Evolutionary conservation across 2,113 vertebrate genomes (phyloP), one percentile per base, ranked within the genome.

Genomic region (Butastur rufipennis): DNA sequence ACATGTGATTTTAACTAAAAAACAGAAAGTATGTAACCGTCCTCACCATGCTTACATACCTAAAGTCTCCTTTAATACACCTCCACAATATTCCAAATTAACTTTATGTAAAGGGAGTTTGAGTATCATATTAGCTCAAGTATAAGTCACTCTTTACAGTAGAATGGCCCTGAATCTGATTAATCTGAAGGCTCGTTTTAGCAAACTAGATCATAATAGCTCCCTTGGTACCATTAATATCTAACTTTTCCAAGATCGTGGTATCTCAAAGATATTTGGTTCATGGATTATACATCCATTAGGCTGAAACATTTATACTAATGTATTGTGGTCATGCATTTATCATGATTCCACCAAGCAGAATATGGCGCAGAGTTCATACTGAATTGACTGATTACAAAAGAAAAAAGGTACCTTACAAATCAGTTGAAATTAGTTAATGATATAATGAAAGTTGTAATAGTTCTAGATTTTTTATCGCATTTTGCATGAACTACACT

Each of bases 141-240:
- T 50, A 45, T 90, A 95, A 96, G 86, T 85, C 72, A 72, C 70
- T 93, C 45, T 94, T 92, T 94, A 59, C 38, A 86, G 58, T 62
- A 91, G 81, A 94, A 93, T 77, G 78, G 62, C 71, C 81, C 50
- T 95, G 85, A 96, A 93, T 96, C 85, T 90, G 91, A 95, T 96
- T 94, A 93, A 97, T 95, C 85, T 70, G 70, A 96, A 92, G 72
- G 59, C 77, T 95, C 70, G 79, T 96, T 97, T 95, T 95, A 95
- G 93, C 78, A 92, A 95, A 97, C 90, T 93, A 72, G 91, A 89
- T 95, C 86, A 43, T 95, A 96, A 96, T 90, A 94, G 71, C 67
- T 97, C 95, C 95, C 95, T 81, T 59, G 93, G 77, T 93, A 47
- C 65, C 80, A 88, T 78, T 94, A 97, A 95, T 95, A 95, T 92